A percentile compares a stretch with the other conserved stretches of the same genome.
Evolutionary conservation across 2,113 vertebrate genomes (phyloP).

Genomic region (Ceyx cyanopectus): DNA sequence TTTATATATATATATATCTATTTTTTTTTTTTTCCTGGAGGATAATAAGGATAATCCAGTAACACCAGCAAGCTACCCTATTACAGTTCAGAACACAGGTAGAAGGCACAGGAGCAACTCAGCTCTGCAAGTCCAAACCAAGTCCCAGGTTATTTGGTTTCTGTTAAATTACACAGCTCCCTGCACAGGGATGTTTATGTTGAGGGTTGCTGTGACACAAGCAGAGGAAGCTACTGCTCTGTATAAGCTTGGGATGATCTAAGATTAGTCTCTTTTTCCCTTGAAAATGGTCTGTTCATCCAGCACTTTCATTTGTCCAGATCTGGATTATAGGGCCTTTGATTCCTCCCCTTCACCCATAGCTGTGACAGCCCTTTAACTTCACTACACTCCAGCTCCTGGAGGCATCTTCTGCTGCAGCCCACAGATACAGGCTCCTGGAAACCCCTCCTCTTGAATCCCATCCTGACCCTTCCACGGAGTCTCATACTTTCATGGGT

Average conservation of each 20-base stretch:
- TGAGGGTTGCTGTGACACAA: background rate
- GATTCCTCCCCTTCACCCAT: background rate
- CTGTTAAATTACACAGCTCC: background rate
- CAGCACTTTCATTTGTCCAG: background rate
- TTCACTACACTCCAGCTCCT: background rate
- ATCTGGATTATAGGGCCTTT: background rate
- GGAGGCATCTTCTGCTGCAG: background rate
- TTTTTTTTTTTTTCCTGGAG: background rate
- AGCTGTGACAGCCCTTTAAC: background rate
- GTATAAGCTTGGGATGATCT: background rate
- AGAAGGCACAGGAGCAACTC: background rate
- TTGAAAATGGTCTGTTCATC: background rate
- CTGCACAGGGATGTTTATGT: background rate
- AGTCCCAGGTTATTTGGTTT: background rate
- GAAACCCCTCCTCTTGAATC: background rate
- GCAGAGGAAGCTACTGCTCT: background rate
- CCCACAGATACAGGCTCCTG: background rate
- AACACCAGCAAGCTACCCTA: background rate
- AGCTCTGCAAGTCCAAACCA: background rate
- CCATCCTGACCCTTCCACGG: background rate
- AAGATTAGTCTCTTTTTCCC: background rate
- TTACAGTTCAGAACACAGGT: background rate
- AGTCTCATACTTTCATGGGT: background rate
- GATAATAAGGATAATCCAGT: conserved; percentile 18
- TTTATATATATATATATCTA: too few relatives aligned